A percentile compares a stretch with the other conserved stretches of the same genome.
Conservation (phyloP, 2,113 vertebrate genomes). For the Alethe diademata region DNA sequence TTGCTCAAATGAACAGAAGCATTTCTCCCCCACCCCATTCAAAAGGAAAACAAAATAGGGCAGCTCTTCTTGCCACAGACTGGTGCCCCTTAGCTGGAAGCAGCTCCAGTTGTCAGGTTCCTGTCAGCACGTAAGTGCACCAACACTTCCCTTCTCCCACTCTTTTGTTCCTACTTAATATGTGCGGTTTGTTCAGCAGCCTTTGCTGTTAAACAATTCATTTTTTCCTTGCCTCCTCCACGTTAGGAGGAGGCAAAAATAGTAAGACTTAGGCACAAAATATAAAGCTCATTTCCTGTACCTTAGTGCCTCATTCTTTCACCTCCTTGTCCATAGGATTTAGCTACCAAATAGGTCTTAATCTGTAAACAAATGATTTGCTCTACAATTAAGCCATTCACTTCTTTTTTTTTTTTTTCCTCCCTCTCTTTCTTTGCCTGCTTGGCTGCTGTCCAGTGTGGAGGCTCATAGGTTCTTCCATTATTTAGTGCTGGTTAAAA, state of each 20-base stretch:
- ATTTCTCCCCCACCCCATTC: not conserved
- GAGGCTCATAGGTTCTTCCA: constrained; percentile 71
- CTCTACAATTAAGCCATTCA: constrained; percentile 79
- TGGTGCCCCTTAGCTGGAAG: constrained; percentile 35
- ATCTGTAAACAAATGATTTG: constrained; percentile 81
- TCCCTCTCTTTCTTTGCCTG: not conserved
- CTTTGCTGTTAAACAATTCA: constrained; percentile 60
- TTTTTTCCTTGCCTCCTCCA: constrained; percentile 18
- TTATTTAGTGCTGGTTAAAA: constrained; percentile 79
- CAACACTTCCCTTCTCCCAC: constrained; percentile 38
- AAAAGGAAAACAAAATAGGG: constrained; percentile 44
- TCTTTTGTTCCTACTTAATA: constrained; percentile 50
- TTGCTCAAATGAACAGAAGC: constrained; percentile 25
- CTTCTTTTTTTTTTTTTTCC: not conserved
- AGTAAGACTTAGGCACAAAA: constrained; percentile 56
- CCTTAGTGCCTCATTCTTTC: constrained; percentile 60
- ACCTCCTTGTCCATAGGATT: constrained; percentile 66
- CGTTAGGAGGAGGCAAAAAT: constrained; percentile 33
- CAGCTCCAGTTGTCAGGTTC: constrained; percentile 49
- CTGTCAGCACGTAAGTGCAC: constrained; percentile 8
- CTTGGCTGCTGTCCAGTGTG: constrained; percentile 72
- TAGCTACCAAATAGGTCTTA: constrained; percentile 74
- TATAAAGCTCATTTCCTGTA: constrained; percentile 68
- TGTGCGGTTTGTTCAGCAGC: constrained; percentile 22
- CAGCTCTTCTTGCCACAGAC: constrained; percentile 33